Percentiles rank a stretch among this genome's conserved stretches.
phyloP scores from a whole-genome alignment of 2,113 vertebrate genomes.

The Gasterosteus aculeatus region DNA sequence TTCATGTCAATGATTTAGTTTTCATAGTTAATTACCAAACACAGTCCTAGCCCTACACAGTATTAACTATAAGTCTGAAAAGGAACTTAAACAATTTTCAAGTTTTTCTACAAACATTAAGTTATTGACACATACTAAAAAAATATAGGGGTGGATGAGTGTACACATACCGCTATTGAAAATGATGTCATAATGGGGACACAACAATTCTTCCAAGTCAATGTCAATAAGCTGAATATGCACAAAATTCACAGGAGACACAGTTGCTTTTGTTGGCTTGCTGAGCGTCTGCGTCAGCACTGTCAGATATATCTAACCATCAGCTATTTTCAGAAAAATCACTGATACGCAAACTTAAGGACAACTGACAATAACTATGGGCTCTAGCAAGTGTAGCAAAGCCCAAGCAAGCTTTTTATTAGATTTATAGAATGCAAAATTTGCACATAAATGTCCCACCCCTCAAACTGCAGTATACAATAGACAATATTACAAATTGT shows the following conservation, averaged over 20 bases:
- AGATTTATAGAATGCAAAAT: neutral
- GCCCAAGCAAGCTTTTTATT: neutral
- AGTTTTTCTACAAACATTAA: neutral
- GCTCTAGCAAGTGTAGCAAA: neutral
- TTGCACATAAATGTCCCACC: neutral
- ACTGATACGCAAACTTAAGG: neutral
- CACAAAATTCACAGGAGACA: neutral
- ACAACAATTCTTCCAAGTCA: neutral
- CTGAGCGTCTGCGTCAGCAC: slow-evolving; percentile 1
- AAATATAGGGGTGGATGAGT: neutral
- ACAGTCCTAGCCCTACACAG: no score
- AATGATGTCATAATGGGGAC: neutral
- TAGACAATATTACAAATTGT: neutral
- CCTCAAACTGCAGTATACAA: neutral
- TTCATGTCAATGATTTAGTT: no score
- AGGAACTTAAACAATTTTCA: no score
- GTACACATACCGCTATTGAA: neutral
- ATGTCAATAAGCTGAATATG: neutral
- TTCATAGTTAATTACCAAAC: no score
- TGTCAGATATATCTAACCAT: neutral
- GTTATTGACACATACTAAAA: neutral
- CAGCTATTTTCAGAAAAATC: slow-evolving; percentile 1
- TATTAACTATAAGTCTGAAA: no score
- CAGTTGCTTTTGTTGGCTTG: neutral
- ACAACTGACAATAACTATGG: neutral